These are phyloP conservation scores for Periophthalmus modestus DNA, from an alignment of 2,113 vertebrate species.

Conservation along the genomic window DNA sequence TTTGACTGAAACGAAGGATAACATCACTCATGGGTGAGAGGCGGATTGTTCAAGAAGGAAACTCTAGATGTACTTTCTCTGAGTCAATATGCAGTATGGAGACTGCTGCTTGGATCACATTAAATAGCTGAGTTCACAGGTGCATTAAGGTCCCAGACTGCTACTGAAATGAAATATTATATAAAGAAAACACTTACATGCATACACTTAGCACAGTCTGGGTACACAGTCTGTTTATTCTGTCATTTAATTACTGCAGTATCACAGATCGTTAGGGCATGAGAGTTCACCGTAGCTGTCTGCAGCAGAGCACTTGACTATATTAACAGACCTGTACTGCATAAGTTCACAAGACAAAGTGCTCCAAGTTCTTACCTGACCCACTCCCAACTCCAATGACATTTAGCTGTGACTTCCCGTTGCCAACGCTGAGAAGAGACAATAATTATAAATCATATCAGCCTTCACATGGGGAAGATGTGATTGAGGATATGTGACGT, in stretches of 20 bases:
- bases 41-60: constrained; percentile 12
- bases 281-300: constrained; percentile 29
- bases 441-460: constrained; percentile 16
- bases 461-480: neutral
- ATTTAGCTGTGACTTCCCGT: constrained; percentile 75
- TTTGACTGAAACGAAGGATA: constrained; percentile 38
- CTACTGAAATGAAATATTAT: constrained; percentile 28
- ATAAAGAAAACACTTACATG: constrained; percentile 14
- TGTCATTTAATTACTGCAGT: constrained; percentile 19
- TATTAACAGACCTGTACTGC: constrained; percentile 4
- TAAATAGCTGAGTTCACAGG: neutral
- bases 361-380: constrained; percentile 74
- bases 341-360: constrained; percentile 23
- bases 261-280: constrained; percentile 3
- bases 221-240: constrained; percentile 12
- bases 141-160: neutral
- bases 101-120: neutral
- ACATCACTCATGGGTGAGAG: constrained; percentile 25
- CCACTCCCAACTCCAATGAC: constrained; percentile 87
- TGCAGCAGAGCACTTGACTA: neutral
- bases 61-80: neutral
- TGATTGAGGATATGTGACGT: no score
- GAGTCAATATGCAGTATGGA: neutral
- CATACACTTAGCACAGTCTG: neutral
- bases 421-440: constrained; percentile 73